phyloP scores from a whole-genome alignment of 2,797 vertebrate species.

The Rallus crepitans region DNA sequence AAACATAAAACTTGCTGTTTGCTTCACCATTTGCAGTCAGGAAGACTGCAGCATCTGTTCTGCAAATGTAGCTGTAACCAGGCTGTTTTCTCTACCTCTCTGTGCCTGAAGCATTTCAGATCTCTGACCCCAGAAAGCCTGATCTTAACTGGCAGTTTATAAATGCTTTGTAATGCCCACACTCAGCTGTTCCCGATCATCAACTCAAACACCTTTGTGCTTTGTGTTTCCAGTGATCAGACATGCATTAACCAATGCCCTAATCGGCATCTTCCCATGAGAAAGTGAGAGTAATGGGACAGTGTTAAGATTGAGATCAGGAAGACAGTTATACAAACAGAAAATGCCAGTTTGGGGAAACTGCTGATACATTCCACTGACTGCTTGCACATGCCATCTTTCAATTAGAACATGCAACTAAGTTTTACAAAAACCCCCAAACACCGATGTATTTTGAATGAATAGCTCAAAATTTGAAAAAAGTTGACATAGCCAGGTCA shows the following conservation, averaged over 20 bases:
- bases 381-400: neutral
- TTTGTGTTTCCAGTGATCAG: neutral
- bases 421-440: neutral
- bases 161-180: neutral
- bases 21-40: neutral
- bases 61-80: conserved; percentile 6
- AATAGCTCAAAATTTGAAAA: neutral
- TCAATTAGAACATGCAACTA: neutral
- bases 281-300: neutral
- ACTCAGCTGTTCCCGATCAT: neutral
- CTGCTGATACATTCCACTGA: neutral
- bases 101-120: conserved; percentile 16
- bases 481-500: neutral
- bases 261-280: neutral
- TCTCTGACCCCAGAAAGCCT: neutral
- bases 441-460: neutral
- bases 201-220: neutral
- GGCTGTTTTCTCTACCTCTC: neutral
- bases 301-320: neutral
- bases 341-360: neutral
- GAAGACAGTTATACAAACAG: neutral
- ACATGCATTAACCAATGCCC: neutral
- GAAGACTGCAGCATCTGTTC: conserved; percentile 23
- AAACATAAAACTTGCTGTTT: neutral
- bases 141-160: neutral